phyloP scores from a whole-genome alignment of 2,888 invertebrate genomes.

The Hipparchia semele region DNA sequence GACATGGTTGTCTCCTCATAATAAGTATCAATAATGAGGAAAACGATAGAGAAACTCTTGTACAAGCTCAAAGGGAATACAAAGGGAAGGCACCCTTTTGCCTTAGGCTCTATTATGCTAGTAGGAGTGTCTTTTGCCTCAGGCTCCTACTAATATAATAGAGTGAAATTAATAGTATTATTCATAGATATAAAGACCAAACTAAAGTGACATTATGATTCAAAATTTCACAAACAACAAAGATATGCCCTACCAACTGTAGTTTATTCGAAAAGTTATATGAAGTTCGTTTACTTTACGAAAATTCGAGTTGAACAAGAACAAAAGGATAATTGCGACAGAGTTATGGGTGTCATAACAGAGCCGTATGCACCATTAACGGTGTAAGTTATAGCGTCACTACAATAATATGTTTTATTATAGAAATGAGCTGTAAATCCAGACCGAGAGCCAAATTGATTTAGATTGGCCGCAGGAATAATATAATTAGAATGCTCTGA shows the following conservation, averaged over 20 bases:
- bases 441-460: conserved; percentile 63
- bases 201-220: neutral
- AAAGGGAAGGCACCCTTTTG: too few relatives aligned
- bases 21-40: too few relatives aligned
- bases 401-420: conserved; percentile 66
- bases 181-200: too few relatives aligned
- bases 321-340: conserved; percentile 49
- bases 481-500: conserved; percentile 43
- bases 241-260: neutral
- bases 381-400: conserved; percentile 64
- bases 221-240: neutral
- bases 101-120: too few relatives aligned
- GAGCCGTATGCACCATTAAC: conserved; percentile 65
- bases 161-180: too few relatives aligned
- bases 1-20: too few relatives aligned
- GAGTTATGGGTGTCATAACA: conserved; percentile 65
- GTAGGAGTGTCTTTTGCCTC: too few relatives aligned
- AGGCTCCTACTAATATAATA: too few relatives aligned
- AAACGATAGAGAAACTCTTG: too few relatives aligned
- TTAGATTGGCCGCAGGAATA: conserved; percentile 68
- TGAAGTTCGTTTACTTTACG: neutral
- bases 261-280: conserved; percentile 11
- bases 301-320: conserved; percentile 23
- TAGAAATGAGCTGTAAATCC: conserved; percentile 64
- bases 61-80: too few relatives aligned